Base-by-base conservation (phyloP, 2,113 vertebrate species). In the Emydocephalus ijimae region DNA sequence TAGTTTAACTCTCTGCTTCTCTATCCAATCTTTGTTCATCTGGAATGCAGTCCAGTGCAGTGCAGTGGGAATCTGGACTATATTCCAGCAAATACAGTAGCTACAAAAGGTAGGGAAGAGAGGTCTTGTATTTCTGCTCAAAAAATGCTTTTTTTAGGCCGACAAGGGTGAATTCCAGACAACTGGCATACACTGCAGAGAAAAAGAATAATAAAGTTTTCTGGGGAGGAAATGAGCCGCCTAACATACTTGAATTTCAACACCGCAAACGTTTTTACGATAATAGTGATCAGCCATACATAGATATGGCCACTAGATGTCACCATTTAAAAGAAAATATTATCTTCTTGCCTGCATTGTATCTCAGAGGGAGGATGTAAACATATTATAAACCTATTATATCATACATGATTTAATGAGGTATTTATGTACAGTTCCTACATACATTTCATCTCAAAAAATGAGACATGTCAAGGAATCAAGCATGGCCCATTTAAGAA, bases 271-370 rank as follows among this genome's bases (percentile, higher is more conserved):
- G 56, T 6, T 55, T 39, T 45, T 8, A 34, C 5, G 2, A 23
- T n/a, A 18, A 12, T n/a, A 14, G 52, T 10, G 69, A 69, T 55
- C 5, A 0, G 50, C 1, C 1, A 39, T 90, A 39, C 50, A 45
- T 12, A 21, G 5, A 26, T 12, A 1, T 88, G 24, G 11, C 94
- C 96, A 69, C 95, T 92, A 94, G 96, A 90, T 91, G 95, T 89
- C 96, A 94, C 50, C 94, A 95, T 94, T 50, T 93, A 91, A 93
- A 64, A 69, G 85, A 85, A 69, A 89, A 69, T 43, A 61, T 39
- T 50, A 20, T 2, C 10, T 39, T 34, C 34, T 34, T 29, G 24
- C 26, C 57, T 2, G 4, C 15, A 2, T n/a, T 54, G 8, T 4
- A 85, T 55, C 14, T 7, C 5, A 4, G 9, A 29, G 8, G 11